Evolutionary conservation across 2,888 invertebrate species (phyloP), one percentile per base, ranked within the genome.

Genomic region (Notodonta ziczac): DNA sequence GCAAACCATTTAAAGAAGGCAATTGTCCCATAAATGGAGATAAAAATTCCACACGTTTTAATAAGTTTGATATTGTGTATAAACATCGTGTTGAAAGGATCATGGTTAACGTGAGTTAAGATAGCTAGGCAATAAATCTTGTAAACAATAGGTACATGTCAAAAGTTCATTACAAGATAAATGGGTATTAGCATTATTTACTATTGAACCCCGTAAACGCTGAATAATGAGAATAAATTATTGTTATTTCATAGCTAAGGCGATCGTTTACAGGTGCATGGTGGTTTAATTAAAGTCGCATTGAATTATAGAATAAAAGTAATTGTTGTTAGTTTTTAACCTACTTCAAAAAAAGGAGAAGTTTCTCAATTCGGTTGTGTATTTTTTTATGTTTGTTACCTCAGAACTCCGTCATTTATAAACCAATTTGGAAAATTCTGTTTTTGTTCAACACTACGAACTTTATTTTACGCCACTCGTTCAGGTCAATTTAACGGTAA

Each of bases 71-170:
- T 10, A 51, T 53, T 24, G 39, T n/a, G 39, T 50, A 12, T 14
- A 44, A 59, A 39, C 8, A 46, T 10, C 32, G 12, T 6, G 52
- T 14, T 50, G 10, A 58, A 46, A 4, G 53, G 10, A 63, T 61
- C 63, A 62, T 56, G 0, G 42, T 54, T 59, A 58, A 59, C 62
- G 51, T 53, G 56, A 48, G 54, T 59, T 48, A 48, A 39, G 44
- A 59, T 66, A 10, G 13, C 24, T 56, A 52, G n/a, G 58, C 60
- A 57, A 65, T 72, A 72, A 67, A n/a, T 70, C 62, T 60, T 70
- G 10, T 14, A 60, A 56, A 67, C 63, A 69, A 67, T 66, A 24
- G 24, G 24, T 24, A 48, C 54, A 46, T 61, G 70, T 65, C 53
- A 60, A 61, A 61, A 65, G 55, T 56, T 60, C 6, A 63, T 67